Base-by-base conservation (phyloP, 2,888 invertebrate genomes). In the Sinhomidia bicolor region DNA sequence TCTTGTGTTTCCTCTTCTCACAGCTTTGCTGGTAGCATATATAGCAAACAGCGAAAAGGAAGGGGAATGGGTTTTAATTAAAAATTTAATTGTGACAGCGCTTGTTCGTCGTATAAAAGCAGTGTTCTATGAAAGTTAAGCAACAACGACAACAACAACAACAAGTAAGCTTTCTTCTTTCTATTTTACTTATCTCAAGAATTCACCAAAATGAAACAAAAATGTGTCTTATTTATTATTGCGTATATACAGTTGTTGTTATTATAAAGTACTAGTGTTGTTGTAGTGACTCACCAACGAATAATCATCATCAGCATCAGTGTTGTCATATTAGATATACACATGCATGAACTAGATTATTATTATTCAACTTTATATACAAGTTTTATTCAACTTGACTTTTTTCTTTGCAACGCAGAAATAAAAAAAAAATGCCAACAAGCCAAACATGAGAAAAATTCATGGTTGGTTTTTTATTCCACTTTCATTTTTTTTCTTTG, bases 81-180 rank as follows among this genome's bases (percentile, higher is more conserved):
- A 88, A 88, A 84, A 71, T 80, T 79, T 88, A 84, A 88, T 88
- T 88, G 88, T 88, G 80, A 78, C 88, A 83, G 83, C 17, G 68
- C 17, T 79, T 79, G 36, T 76, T 47, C 57, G 57, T 76, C 54
- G n/a, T n/a, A n/a, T 20, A 41, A 23, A 32, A 26, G 47, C 12
- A 47, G 47, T 47, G 17, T 4, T n/a, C 26, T 32, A 26, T 47
- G 17, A 26, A 78, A 78, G 54, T 57, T 47, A n/a, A n/a, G n/a
- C n/a, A n/a, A n/a, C n/a, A n/a, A 74, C 10, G 20, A 2, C 7
- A 36, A 71, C 68, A 36, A 9, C 17, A 17, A 36, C 4, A 36
- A 10, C 29, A 32, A 32, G 32, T n/a, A 65, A 81, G 81, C 65
- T 47, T 68, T 29, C n/a, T 65, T 81, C 26, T 65, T 60, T n/a